Conservation (phyloP, 23 tunicate species). For the Halocynthia aurantium region DNA sequence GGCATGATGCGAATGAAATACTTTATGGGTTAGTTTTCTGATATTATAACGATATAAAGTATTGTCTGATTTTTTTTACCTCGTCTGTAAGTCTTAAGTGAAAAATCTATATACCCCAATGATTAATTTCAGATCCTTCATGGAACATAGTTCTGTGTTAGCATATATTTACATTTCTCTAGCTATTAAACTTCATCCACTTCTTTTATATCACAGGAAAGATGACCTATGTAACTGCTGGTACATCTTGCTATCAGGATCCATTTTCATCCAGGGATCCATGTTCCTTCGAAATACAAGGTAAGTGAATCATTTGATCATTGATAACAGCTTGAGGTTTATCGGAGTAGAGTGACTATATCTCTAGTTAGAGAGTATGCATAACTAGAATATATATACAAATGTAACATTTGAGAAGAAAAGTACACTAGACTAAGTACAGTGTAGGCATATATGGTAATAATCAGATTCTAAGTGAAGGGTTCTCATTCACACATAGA, state of each 20-base stretch:
- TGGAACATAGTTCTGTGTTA: neutral
- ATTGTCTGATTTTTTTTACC: too few species aligned
- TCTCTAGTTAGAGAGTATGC: too few species aligned
- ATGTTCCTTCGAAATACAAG: conserved; percentile 76
- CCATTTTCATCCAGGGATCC: conserved; percentile 85
- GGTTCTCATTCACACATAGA: too few species aligned
- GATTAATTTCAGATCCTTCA: neutral
- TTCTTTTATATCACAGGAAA: conserved; percentile 37
- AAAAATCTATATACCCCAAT: too few species aligned
- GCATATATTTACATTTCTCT: too few species aligned
- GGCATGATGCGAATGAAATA: conserved; percentile 61
- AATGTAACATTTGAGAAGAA: too few species aligned
- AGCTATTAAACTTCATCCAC: neutral
- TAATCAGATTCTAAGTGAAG: too few species aligned
- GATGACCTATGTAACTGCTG: conserved; percentile 87
- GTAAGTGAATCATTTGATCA: conserved; percentile 14
- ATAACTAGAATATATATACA: too few species aligned
- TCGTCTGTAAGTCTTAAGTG: too few species aligned
- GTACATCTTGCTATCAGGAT: conserved; percentile 87
- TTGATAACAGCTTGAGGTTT: neutral
- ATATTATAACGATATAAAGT: neutral
- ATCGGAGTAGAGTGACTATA: neutral
- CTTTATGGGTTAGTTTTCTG: conserved; percentile 47
- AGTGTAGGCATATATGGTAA: too few species aligned
- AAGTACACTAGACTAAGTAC: too few species aligned